phyloP scores from a whole-genome alignment of 1,140 invertebrate species.

The Bombus superbus region DNA sequence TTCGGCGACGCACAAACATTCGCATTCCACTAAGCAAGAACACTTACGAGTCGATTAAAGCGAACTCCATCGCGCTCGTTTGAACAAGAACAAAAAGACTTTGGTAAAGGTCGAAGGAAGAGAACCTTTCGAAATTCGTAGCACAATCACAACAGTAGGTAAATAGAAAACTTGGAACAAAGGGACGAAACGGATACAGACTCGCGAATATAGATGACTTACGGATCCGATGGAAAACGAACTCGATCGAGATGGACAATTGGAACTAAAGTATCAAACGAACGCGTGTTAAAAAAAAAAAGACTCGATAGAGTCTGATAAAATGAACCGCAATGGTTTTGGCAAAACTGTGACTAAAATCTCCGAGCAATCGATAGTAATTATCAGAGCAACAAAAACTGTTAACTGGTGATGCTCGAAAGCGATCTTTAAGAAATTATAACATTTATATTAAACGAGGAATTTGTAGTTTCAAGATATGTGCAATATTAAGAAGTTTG shows the following conservation, averaged over 20 bases:
- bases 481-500: no score
- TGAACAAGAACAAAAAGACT: constrained; percentile 29
- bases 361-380: no score
- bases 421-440: no score
- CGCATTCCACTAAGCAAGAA: constrained; percentile 31
- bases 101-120: constrained; percentile 50
- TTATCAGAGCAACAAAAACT: no score
- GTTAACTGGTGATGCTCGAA: no score
- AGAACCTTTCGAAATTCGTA: constrained; percentile 58
- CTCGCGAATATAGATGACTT: background rate
- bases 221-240: background rate
- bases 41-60: constrained; percentile 44
- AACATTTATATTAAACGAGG: no score
- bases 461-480: no score
- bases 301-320: background rate
- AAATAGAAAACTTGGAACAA: constrained; percentile 59
- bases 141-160: constrained; percentile 58
- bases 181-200: background rate
- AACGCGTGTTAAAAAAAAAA: no score
- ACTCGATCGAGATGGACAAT: background rate
- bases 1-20: background rate
- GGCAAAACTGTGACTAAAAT: no score
- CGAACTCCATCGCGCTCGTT: constrained; percentile 23
- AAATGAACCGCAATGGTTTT: background rate
- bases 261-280: background rate